phyloP scores from a whole-genome alignment of 2,113 vertebrate genomes.

The Hyaena hyaena region DNA sequence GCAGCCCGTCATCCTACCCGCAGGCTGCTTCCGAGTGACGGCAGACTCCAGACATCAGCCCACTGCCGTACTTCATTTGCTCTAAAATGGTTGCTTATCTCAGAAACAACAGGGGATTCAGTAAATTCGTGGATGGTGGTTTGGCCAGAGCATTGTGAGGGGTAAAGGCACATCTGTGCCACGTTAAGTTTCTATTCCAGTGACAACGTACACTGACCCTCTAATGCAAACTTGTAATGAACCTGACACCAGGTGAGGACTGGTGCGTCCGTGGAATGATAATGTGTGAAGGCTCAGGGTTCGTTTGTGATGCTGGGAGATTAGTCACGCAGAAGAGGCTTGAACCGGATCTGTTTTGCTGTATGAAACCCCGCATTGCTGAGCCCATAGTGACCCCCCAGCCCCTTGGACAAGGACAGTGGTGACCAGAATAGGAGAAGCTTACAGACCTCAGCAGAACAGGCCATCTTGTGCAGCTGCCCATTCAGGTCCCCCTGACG shows the following conservation, averaged over 20 bases:
- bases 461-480: not conserved
- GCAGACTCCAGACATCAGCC: not conserved
- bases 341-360: not conserved
- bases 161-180: not conserved
- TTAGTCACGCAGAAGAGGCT: not conserved
- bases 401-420: not conserved
- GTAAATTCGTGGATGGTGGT: not conserved
- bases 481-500: not conserved
- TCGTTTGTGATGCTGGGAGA: not conserved
- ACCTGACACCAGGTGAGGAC: not conserved
- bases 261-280: not conserved
- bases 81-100: not conserved
- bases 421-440: not conserved
- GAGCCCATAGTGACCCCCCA: not conserved
- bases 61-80: not conserved
- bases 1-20: accelerated
- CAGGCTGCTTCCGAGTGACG: not conserved
- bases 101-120: not conserved
- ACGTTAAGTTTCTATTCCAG: not conserved
- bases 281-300: not conserved
- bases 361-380: not conserved
- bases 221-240: not conserved
- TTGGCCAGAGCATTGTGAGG: not conserved
- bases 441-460: not conserved
- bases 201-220: not conserved